Conservation (phyloP, 1,140 invertebrate genomes). For the Atta colombica region DNA sequence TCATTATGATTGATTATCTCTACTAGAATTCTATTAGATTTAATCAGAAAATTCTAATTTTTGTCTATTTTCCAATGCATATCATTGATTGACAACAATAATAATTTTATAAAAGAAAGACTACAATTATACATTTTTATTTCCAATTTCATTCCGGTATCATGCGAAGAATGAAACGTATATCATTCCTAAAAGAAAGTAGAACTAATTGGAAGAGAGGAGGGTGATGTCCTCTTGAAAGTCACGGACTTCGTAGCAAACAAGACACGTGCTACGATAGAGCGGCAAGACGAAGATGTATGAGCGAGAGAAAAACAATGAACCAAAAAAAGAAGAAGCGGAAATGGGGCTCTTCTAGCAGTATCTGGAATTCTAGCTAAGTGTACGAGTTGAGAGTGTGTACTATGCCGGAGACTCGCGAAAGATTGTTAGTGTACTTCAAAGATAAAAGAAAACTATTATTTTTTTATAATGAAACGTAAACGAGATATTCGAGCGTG, state of each 20-base stretch:
- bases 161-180: constrained; percentile 53
- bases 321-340: constrained; percentile 14
- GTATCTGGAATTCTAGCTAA: constrained; percentile 75
- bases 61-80: neutral
- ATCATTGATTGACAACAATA: neutral
- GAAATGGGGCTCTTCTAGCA: constrained; percentile 60
- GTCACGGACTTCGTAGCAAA: constrained; percentile 73
- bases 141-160: neutral
- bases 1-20: too few species aligned
- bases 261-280: constrained; percentile 60
- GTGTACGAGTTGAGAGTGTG: constrained; percentile 72
- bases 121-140: neutral
- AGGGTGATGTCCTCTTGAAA: constrained; percentile 67
- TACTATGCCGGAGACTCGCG: constrained; percentile 72
- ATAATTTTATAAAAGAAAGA: neutral
- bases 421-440: constrained; percentile 73
- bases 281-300: constrained; percentile 51
- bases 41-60: too few species aligned
- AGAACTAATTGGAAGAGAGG: constrained; percentile 71
- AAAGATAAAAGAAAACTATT: constrained; percentile 74
- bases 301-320: constrained; percentile 48
- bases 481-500: constrained; percentile 76
- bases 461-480: constrained; percentile 72
- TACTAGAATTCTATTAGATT: too few species aligned
- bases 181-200: constrained; percentile 71